Conservation (phyloP, 2,113 vertebrate genomes). For the Melanerpes aurifrons region DNA sequence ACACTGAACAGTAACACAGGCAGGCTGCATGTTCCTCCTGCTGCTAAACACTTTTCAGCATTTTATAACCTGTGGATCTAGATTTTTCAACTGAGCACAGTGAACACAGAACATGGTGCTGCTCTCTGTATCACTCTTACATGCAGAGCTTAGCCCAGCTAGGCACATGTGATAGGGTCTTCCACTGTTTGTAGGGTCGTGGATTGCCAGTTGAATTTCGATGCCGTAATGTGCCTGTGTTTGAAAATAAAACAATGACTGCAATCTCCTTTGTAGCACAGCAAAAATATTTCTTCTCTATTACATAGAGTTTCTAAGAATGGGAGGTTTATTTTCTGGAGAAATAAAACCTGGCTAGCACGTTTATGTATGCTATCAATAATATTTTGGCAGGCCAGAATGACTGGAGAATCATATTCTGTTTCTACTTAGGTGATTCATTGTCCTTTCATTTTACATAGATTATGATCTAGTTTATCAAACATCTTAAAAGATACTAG, state of each 20-base stretch:
- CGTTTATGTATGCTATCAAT: background rate
- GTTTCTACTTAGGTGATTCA: background rate
- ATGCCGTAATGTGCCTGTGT: background rate
- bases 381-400: background rate
- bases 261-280: background rate
- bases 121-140: background rate
- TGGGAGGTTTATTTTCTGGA: background rate
- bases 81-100: background rate
- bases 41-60: background rate
- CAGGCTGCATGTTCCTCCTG: background rate
- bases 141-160: rapidly evolving
- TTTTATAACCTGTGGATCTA: background rate
- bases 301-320: background rate
- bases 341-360: background rate
- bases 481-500: background rate
- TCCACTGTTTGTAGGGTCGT: background rate
- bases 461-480: background rate
- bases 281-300: background rate
- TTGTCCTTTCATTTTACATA: background rate
- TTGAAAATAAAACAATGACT: background rate
- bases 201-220: background rate
- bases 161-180: background rate
- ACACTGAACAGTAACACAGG: background rate
- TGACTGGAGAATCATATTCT: background rate
- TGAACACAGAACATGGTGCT: background rate